Evolutionary conservation across 2,113 vertebrate genomes (phyloP), one percentile per base, ranked within the genome.

Genomic region (Oxygymnocypris stewartii): DNA sequence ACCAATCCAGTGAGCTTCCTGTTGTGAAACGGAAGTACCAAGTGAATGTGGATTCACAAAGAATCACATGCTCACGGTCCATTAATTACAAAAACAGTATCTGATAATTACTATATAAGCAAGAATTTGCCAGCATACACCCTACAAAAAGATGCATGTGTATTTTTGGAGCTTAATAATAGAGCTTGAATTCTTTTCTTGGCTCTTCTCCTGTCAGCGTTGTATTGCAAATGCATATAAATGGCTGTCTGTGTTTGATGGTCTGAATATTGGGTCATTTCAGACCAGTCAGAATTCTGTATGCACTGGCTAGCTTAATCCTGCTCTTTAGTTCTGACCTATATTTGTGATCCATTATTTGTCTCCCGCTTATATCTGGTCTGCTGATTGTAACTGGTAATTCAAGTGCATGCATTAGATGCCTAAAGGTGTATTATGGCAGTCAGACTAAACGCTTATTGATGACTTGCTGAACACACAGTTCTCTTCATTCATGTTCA

Each of bases 1-100:
- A 37, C 51, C 79, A 28, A 79, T 69, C 77, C 57, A 78, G 25
- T 40, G 59, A 61, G 59, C 79, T 84, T 88, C 84, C 84, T 88
- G 85, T 80, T 69, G 14, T 86, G 13, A 42, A 67, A 20, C 37
- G 42, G 74, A 59, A 79, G n/a, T 51, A 61, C 12, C 54, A 67
- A 40, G 44, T 40, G 40, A 82, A 87, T 65, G 44, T 49, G 42
- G 54, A 63, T 47, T 31, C 14, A 69, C 42, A 59, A 31, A 77
- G 67, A 82, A 31, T 40, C 63, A 44, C 61, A 47, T 49, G 79
- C 4, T 23, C 2, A 10, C 25, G 49, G n/a, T 44, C 6, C n/a
- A 49, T 65, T 51, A 49, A 2, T 82, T 47, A 42, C 57, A 25
- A 57, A 65, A 81, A 10, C 23, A 65, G 12, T 25, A 44, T 82